Conservation (phyloP, 2,888 invertebrate species). For the Acronicta aceris region DNA sequence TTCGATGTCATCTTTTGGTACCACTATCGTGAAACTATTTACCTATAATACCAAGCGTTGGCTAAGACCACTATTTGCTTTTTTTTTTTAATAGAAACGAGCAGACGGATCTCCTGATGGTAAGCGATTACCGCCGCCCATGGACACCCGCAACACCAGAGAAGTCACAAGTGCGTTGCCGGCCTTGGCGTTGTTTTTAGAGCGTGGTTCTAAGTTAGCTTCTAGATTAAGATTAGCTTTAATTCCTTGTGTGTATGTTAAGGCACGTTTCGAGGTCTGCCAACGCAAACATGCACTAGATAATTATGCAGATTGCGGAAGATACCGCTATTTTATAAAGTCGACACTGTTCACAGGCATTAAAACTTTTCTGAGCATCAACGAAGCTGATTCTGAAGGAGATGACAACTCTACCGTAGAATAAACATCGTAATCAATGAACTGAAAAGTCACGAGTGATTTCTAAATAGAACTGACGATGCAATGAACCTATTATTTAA, state of each 20-base stretch:
- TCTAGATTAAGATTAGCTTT: slow-evolving; percentile 19
- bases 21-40: slow-evolving; percentile 5
- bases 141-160: no score
- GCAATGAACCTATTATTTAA: slow-evolving; percentile 17
- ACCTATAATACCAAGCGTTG: neutral
- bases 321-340: slow-evolving; percentile 16
- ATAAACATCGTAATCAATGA: neutral
- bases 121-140: no score
- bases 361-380: slow-evolving; percentile 9
- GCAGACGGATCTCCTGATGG: no score
- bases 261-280: slow-evolving; percentile 30
- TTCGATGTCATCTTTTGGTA: slow-evolving; percentile 4
- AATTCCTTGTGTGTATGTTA: slow-evolving; percentile 24
- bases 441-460: slow-evolving; percentile 3
- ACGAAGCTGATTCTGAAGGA: neutral
- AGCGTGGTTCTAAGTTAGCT: slow-evolving; percentile 14
- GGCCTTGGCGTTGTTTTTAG: slow-evolving; percentile 1
- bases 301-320: slow-evolving; percentile 26
- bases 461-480: slow-evolving; percentile 11
- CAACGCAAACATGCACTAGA: slow-evolving; percentile 27
- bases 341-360: neutral
- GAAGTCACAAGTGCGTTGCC: no score
- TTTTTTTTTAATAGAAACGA: no score
- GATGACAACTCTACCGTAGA: neutral
- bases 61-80: no score